phyloP scores from a whole-genome alignment of 2,113 vertebrate species.

The Macrotus californicus region DNA sequence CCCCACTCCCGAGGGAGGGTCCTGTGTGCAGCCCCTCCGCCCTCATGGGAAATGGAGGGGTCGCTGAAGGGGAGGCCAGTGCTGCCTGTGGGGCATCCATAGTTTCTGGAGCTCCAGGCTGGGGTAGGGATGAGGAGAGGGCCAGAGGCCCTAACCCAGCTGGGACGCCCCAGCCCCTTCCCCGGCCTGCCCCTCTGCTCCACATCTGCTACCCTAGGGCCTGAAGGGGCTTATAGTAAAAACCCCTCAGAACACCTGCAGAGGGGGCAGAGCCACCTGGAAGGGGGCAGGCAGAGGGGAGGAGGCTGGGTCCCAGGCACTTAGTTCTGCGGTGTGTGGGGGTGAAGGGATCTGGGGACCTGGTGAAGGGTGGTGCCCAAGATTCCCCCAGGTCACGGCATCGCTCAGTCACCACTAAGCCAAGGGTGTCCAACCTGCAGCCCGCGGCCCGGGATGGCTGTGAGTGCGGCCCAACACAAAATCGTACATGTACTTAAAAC shows the following conservation, averaged over 20 bases:
- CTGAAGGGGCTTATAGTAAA: not conserved
- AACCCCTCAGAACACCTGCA: constrained; percentile 41
- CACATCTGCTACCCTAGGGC: not conserved
- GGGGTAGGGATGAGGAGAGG: not conserved
- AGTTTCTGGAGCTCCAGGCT: not conserved
- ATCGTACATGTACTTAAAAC: no score
- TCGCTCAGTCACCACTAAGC: no score
- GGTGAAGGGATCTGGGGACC: accelerated
- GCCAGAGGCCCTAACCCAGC: not conserved
- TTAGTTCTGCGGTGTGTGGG: not conserved
- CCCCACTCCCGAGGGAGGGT: not conserved
- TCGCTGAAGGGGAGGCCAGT: not conserved
- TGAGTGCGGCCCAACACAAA: no score
- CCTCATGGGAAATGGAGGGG: not conserved
- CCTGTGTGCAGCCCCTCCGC: not conserved
- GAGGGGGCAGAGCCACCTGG: constrained; percentile 40
- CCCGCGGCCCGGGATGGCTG: no score
- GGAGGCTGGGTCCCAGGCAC: no score
- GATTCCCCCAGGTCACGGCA: accelerated
- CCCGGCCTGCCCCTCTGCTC: not conserved
- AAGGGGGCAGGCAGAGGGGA: not conserved
- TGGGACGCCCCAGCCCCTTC: not conserved
- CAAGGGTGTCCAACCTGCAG: no score
- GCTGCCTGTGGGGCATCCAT: not conserved
- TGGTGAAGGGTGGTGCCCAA: not conserved